Conservation (phyloP, 2,888 invertebrate genomes). For the Sceliomorpha sp. region DNA sequence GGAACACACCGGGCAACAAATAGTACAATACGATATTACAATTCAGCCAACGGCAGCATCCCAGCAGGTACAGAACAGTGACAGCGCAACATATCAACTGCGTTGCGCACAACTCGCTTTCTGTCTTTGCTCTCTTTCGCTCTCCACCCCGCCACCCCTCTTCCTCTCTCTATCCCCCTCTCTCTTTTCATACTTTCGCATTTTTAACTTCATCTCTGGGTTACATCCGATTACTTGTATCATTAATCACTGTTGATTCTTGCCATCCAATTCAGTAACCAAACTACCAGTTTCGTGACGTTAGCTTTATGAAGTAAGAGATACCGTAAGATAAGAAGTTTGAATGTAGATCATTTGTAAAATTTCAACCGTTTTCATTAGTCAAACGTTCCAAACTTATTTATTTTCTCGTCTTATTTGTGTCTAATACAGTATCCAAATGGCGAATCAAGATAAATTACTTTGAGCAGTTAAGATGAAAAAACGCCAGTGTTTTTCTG, state of each 20-base stretch:
- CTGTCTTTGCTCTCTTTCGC: conserved; percentile 39
- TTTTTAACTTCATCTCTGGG: conserved; percentile 43
- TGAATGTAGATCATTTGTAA: not conserved
- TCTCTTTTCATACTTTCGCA: conserved; percentile 24
- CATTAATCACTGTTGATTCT: conserved; percentile 73
- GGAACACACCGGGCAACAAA: conserved; percentile 68
- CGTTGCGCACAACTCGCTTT: conserved; percentile 46
- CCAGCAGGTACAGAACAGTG: conserved; percentile 69
- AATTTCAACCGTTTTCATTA: conserved; percentile 12
- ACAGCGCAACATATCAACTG: conserved; percentile 73
- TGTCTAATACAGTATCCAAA: conserved; percentile 48
- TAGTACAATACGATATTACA: conserved; percentile 75
- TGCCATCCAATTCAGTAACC: conserved; percentile 57
- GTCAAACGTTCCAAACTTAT: too few relatives aligned
- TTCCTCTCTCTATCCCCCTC: conserved; percentile 44
- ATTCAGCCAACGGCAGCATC: conserved; percentile 68
- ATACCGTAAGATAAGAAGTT: conserved; percentile 1
- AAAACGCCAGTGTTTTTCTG: conserved; percentile 39
- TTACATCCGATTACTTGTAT: conserved; percentile 72
- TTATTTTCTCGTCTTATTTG: not conserved
- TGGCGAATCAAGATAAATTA: conserved; percentile 78
- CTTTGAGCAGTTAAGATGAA: conserved; percentile 69
- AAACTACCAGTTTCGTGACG: conserved; percentile 21
- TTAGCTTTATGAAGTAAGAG: conserved; percentile 10
- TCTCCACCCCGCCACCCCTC: conserved; percentile 37